Conservation (phyloP, 2,888 invertebrate genomes). For the Ochlodes sylvanus region DNA sequence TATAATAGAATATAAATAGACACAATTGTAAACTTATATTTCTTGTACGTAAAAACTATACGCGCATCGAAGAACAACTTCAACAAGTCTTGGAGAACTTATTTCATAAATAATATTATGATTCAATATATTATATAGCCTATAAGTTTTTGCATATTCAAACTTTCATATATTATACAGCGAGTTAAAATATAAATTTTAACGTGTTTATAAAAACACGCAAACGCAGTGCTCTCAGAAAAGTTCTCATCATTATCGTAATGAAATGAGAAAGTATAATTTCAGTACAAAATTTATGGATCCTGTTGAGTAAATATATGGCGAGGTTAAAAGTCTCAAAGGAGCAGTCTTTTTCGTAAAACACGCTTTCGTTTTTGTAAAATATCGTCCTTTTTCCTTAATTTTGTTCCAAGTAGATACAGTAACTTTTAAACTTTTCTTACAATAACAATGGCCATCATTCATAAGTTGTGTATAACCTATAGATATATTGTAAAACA, state of each 20-base stretch:
- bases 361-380: constrained; percentile 12
- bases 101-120: too few relatives aligned
- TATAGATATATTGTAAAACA: too few relatives aligned
- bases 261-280: constrained; percentile 62
- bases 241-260: constrained; percentile 61
- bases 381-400: not conserved
- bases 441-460: not conserved
- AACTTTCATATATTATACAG: not conserved
- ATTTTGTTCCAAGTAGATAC: too few relatives aligned
- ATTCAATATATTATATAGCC: too few relatives aligned
- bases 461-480: too few relatives aligned
- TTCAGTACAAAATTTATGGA: constrained; percentile 43
- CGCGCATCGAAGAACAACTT: too few relatives aligned
- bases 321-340: constrained; percentile 20
- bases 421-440: not conserved
- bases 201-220: too few relatives aligned
- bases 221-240: constrained; percentile 50
- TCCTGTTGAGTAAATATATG: constrained; percentile 25
- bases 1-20: too few relatives aligned
- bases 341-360: constrained; percentile 19
- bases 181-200: not conserved
- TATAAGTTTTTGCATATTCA: too few relatives aligned
- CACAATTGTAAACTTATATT: too few relatives aligned
- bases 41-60: too few relatives aligned
- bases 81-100: too few relatives aligned